These are phyloP conservation scores for Vanacampus margaritifer DNA, from an alignment of 2,113 vertebrate genomes.

Conservation along the genomic window DNA sequence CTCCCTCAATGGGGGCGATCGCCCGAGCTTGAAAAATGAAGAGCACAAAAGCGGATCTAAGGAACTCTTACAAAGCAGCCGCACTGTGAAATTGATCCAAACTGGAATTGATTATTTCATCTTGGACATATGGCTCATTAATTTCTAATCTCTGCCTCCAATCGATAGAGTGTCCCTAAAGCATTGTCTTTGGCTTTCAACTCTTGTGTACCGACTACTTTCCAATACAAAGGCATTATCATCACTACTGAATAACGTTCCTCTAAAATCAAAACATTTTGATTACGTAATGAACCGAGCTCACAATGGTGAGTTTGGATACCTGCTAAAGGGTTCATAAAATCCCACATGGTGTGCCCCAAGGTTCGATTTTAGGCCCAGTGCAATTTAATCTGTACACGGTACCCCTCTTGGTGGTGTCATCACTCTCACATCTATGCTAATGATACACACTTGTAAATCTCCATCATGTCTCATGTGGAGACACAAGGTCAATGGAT, in stretches of 20 bases:
- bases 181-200: slow-evolving; percentile 34
- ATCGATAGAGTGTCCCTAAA: slow-evolving; percentile 62
- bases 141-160: slow-evolving; percentile 67
- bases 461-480: too few species aligned
- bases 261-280: slow-evolving; percentile 1
- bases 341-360: too few species aligned
- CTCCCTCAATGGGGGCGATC: slow-evolving; percentile 7
- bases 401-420: too few species aligned
- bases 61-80: slow-evolving; percentile 52
- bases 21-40: slow-evolving; percentile 57
- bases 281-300: neutral
- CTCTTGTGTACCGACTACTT: slow-evolving; percentile 57
- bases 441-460: too few species aligned
- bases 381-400: too few species aligned
- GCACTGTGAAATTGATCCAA: slow-evolving; percentile 68
- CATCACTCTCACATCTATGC: too few species aligned
- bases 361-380: too few species aligned
- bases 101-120: slow-evolving; percentile 74
- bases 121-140: slow-evolving; percentile 70
- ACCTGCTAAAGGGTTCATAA: too few species aligned
- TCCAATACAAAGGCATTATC: slow-evolving; percentile 35
- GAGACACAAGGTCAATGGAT: too few species aligned
- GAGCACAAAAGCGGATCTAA: slow-evolving; percentile 34
- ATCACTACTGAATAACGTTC: slow-evolving; percentile 31
- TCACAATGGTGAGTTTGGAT: too few species aligned